phyloP scores from a whole-genome alignment of 1,140 invertebrate genomes.

The Hylyphantes graminicola region DNA sequence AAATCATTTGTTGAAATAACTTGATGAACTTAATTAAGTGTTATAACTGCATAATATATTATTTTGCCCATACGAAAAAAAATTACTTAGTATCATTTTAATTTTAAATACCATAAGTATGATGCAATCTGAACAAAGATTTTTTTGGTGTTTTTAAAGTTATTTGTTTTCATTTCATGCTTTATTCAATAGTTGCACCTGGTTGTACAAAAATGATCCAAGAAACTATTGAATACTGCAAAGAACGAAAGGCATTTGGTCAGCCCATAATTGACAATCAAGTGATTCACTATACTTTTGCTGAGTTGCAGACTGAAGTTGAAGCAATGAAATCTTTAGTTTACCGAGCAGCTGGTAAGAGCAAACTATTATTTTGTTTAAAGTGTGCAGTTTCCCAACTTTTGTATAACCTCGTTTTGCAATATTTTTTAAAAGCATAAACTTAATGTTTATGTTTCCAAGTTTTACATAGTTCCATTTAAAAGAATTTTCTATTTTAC shows the following conservation, averaged over 20 bases:
- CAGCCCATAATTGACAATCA: slow-evolving; percentile 72
- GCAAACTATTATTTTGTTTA: not conserved
- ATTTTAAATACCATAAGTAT: not conserved
- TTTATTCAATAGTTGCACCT: not conserved
- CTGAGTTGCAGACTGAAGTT: slow-evolving; percentile 73
- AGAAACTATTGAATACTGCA: slow-evolving; percentile 71
- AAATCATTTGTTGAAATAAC: too few relatives aligned
- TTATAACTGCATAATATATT: too few relatives aligned
- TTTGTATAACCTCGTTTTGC: too few relatives aligned
- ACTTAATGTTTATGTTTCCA: too few relatives aligned
- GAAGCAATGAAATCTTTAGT: slow-evolving; percentile 71
- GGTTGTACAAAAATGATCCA: slow-evolving; percentile 68
- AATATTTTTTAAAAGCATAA: too few relatives aligned
- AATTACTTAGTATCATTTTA: too few relatives aligned
- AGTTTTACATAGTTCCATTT: too few relatives aligned
- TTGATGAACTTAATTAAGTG: too few relatives aligned
- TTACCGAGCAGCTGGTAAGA: slow-evolving; percentile 70
- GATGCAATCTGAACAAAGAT: not conserved
- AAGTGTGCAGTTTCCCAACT: too few relatives aligned
- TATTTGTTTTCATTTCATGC: too few relatives aligned
- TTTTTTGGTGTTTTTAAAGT: not conserved
- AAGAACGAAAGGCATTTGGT: slow-evolving; percentile 71
- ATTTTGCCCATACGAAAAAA: too few relatives aligned
- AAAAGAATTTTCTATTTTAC: too few relatives aligned
- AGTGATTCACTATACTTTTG: slow-evolving; percentile 71